Evolutionary conservation across 2,888 invertebrate genomes (phyloP), one percentile per base, ranked within the genome.

Genomic region (Perithous albicinctus): DNA sequence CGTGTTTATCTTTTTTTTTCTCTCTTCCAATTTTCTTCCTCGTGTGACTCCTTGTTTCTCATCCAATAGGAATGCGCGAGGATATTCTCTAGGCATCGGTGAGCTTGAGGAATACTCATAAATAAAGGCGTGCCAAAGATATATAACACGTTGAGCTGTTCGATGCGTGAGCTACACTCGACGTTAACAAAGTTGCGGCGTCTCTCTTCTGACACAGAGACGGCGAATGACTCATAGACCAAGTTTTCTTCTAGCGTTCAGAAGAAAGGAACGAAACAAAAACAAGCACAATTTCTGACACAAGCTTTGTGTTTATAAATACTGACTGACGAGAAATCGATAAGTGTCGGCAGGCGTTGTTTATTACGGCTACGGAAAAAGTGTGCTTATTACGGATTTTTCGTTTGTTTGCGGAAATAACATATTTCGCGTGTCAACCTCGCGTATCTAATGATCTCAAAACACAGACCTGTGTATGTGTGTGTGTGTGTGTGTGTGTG

Each of bases 101-200:
- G 23, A 54, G 74, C 63, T 74, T 64, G 26, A 41, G 29, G 64
- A 67, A 70, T 70, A 69, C 64, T 78, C 74, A 78, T 82, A 78
- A 78, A 82, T 78, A 82, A 74, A 82, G 81, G 81, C 81, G 78
- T 59, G 81, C 78, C 81, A 74, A n/a, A 74, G 81, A 78, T 82
- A 56, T 29, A 70, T 32, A n/a, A n/a, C n/a, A 66, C 32, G 73
- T n/a, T 35, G 75, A 66, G 80, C 56, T 56, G 29, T 15, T 59
- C 72, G 51, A 80, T 80, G 76, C 61, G 67, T 67, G 81, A 43
- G 54, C 54, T 78, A 74, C 32, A 35, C 32, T n/a, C 56, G 70
- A 46, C 46, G 64, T 35, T 43, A n/a, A 74, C 73, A 78, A 67
- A 63, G 51, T 63, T 43, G 67, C 54, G 29, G 41, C 51, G 46